Base-by-base conservation (phyloP, 2,888 invertebrate species). In the Bibio marci region DNA sequence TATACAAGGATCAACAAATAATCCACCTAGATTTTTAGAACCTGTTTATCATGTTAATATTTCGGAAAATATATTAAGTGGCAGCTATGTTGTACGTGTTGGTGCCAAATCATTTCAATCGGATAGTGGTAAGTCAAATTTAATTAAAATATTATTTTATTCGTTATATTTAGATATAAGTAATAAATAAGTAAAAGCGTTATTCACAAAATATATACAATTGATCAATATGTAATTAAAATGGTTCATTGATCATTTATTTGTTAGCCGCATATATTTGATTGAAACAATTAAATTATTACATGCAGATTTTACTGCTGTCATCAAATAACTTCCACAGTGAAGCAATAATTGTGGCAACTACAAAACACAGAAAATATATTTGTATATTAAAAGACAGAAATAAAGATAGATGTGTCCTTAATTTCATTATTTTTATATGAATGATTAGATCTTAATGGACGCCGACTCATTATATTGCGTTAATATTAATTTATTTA, bases 11-110 rank as follows among this genome's bases (percentile, higher is more conserved):
- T 76, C 77, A 6, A 76, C 76, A 37, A 85, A 82, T 53, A 75
- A 81, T 52, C 80, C 87, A 12, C 91, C 91, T 4, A 72, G 80
- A 48, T 86, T 92, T 56, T 65, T 78, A 35, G 75, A 81, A 46
- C 63, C 76, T 0, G 70, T 74, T 34, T 91, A 88, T 51, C 69
- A 73, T 48, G 80, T 77, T 2, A 82, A 75, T 49, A 72, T 92
- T 10, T 71, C 78, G 45, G 83, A 87, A 65, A 78, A 80, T 54
- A 70, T 77, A 19, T 65, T 75, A 19, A 62, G 76, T 15, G 87
- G 88, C 30, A 77, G 78, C 48, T 75, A 79, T 54, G 78, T 94
- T 3, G 66, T 80, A n/a, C 77, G 78, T 56, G 71, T 92, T 14
- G 67, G 71, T 3, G 87, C 86, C 1, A 76, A 75, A 52, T 72